Evolutionary conservation across 1,140 invertebrate genomes (phyloP).

Genomic region (Pseudomyrmex cubaensis): DNA sequence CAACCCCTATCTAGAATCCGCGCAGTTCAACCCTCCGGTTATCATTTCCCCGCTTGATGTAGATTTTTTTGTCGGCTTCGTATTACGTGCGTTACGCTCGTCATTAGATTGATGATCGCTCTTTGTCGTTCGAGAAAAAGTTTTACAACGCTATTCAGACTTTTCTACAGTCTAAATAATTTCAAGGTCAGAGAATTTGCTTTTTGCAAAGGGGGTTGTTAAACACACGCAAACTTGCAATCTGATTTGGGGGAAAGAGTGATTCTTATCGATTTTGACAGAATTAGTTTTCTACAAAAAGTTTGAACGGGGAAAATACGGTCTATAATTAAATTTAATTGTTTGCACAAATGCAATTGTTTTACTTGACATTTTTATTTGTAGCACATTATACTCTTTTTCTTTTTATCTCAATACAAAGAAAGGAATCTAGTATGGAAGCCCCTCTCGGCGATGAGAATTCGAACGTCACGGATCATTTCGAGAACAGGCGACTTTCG

Average conservation of each 20-base stretch:
- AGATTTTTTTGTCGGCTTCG: slow-evolving; percentile 1
- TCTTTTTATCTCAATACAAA: slow-evolving; percentile 1
- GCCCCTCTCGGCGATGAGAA: slow-evolving; percentile 3
- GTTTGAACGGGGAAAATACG: not conserved
- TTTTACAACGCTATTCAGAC: not conserved
- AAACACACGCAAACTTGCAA: slow-evolving; percentile 22
- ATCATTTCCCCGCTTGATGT: not conserved
- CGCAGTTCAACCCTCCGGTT: slow-evolving; percentile 15
- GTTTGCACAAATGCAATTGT: not conserved
- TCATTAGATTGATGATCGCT: slow-evolving; percentile 8
- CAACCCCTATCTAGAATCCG: not conserved
- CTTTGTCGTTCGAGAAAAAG: not conserved
- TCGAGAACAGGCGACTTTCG: slow-evolving; percentile 51
- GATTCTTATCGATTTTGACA: slow-evolving; percentile 11
- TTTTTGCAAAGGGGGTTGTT: slow-evolving; percentile 15
- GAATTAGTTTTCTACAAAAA: not conserved
- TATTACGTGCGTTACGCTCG: slow-evolving; percentile 20
- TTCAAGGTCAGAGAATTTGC: slow-evolving; percentile 10
- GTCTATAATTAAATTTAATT: not conserved
- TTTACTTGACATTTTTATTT: not conserved
- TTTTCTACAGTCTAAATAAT: slow-evolving; percentile 47
- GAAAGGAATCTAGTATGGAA: slow-evolving; percentile 11
- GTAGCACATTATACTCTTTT: not conserved
- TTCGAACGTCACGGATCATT: slow-evolving; percentile 58
- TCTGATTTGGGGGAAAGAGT: slow-evolving; percentile 6